Base-by-base conservation (phyloP, 2,888 invertebrate species). In the Sarcophaga caerulescens region DNA sequence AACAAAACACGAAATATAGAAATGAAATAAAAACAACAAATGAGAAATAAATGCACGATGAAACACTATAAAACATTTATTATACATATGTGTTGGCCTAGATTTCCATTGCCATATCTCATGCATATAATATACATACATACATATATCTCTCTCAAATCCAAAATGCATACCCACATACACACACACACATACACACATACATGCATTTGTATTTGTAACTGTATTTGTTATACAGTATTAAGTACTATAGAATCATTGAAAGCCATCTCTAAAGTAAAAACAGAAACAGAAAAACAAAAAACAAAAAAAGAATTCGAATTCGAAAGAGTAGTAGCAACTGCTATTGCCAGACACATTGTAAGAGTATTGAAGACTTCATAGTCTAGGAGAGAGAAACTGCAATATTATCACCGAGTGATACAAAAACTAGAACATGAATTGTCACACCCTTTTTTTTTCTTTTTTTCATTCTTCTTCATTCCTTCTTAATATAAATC, bases 51-150 rank as follows among this genome's bases (percentile, higher is more conserved):
- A 52, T 17, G 17, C 52, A 52, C 17, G 12, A 52, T 52, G 10
- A 52, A 57, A 70, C 21, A 68, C 47, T 52, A 66, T 57, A 57
- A 21, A 77, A 66, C 60, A 76, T 80, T 65, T 77, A 85, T 74
- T 23, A 63, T 63, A 35, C n/a, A n/a, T n/a, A 60, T n/a, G 60
- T 82, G 79, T 71, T 86, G 86, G 81, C 86, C 86, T 86, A 86
- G 80, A 86, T 86, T 84, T 78, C 83, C 83, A 86, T 86, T 77
- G 86, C 84, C 85, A 86, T 81, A 78, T 81, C 70, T 83, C 57
- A 69, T 68, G 73, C n/a, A 73, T 68, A 73, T 60, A 60, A 60
- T 52, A 52, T 5, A n/a, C n/a, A n/a, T n/a, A n/a, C n/a, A n/a
- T n/a, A n/a, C n/a, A n/a, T n/a, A 52, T 52, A 17, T 52, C 17